Percentiles rank a stretch among this genome's conserved stretches.
These are phyloP conservation scores for Eulemur macaco DNA, from an alignment of 2,113 vertebrate genomes.

Conservation along the genomic window DNA sequence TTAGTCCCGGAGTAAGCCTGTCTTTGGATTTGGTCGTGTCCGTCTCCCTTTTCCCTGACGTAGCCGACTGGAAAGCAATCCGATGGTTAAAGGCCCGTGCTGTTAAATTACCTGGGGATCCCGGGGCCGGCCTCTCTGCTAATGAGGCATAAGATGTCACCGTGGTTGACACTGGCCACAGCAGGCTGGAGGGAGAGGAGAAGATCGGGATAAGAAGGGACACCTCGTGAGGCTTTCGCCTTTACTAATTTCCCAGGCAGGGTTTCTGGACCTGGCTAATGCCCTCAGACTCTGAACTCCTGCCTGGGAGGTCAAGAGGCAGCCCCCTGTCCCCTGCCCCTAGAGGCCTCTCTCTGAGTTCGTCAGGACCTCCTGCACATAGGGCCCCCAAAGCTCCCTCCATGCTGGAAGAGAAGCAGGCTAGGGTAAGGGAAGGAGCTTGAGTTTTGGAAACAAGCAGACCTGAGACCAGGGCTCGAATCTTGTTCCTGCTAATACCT, in stretches of 20 bases:
- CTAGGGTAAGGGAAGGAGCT: not conserved
- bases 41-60: not conserved
- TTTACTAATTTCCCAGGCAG: not conserved
- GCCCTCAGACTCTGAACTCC: not conserved
- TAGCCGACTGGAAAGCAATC: not conserved
- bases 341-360: not conserved
- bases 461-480: not conserved
- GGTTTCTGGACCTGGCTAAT: not conserved
- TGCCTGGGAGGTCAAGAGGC: not conserved
- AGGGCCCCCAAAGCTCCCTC: not conserved
- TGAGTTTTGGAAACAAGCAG: not conserved
- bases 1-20: not conserved
- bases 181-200: not conserved
- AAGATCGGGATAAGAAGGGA: not conserved
- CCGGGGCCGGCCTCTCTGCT: not conserved
- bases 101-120: not conserved
- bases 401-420: not conserved
- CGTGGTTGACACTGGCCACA: not conserved
- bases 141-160: not conserved
- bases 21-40: not conserved
- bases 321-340: not conserved
- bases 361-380: not conserved
- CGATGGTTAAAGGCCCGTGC: not conserved
- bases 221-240: not conserved
- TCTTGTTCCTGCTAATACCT: not conserved